Base-by-base conservation (phyloP, 2,888 invertebrate genomes). In the Subacronicta megacephala region DNA sequence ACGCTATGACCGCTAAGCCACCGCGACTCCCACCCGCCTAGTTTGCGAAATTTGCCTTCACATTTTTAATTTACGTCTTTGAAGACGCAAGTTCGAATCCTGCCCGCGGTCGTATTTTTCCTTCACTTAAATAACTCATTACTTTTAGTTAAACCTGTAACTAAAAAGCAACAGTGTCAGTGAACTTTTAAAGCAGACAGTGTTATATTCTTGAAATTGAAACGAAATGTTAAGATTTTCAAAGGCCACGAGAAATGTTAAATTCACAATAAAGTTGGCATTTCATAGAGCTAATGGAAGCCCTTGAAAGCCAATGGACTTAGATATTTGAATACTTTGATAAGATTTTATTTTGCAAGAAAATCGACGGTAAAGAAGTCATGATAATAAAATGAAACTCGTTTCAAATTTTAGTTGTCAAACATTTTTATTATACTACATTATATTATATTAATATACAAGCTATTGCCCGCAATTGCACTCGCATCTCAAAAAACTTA, bases 151-250 rank as follows among this genome's bases (percentile, higher is more conserved):
- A 69, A 69, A 66, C 35, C 52, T 31, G 18, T 29, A 58, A 52
- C 49, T 68, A 50, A 36, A 51, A 40, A 54, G 52, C 54, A 44
- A 49, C 54, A 62, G 49, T 72, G 61, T 65, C 56, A 23, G 33
- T 38, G 55, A 53, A 56, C 36, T 42, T 59, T 57, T 55, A 67
- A 40, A 40, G 45, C 36, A 53, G 18, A 55, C 54, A 51, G 52
- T 37, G 61, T 41, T 73, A 67, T 67, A 60, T 57, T 67, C 53
- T 59, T 62, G 45, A 53, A 58, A 55, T 60, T 50, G 45, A 56
- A 64, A 60, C 53, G 47, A 57, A 59, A 64, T 40, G 35, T 47
- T 55, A 57, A 66, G 53, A 66, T 69, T 26, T 62, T 62, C 37
- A 73, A 57, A 63, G 50, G 44, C 44, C 31, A 51, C 40, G 54